These are phyloP conservation scores for Ameiurus melas DNA, from an alignment of 2,113 vertebrate genomes.

Conservation along the genomic window DNA sequence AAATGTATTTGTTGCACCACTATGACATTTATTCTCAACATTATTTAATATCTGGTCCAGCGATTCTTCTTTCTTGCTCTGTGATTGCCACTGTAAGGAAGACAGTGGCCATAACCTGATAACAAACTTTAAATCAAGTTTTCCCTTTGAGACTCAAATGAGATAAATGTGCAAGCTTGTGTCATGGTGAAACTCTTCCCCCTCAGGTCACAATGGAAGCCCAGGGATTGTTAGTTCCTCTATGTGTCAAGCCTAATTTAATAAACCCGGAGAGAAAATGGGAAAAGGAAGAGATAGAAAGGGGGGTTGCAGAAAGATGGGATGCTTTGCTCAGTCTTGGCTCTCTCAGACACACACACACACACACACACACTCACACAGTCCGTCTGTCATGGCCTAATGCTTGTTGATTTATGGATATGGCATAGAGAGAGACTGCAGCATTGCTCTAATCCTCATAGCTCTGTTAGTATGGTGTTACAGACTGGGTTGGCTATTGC, in stretches of 20 bases:
- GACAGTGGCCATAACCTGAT: constrained; percentile 42
- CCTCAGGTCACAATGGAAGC: constrained; percentile 47
- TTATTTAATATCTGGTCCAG: constrained; percentile 20
- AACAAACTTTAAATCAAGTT: constrained; percentile 53
- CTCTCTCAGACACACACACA: constrained; percentile 21
- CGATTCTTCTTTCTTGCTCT: constrained; percentile 8
- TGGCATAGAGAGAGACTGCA: constrained; percentile 47
- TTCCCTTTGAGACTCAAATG: constrained; percentile 48
- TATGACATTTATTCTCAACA: neutral
- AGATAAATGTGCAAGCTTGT: constrained; percentile 45
- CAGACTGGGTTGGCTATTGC: constrained; percentile 25
- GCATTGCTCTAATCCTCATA: constrained; percentile 50
- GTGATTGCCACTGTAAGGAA: constrained; percentile 24
- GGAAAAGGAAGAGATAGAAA: constrained; percentile 9
- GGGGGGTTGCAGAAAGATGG: constrained; percentile 43
- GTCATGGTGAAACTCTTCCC: constrained; percentile 36
- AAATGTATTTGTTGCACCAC: neutral
- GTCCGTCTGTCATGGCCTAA: constrained; percentile 50
- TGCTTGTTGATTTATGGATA: constrained; percentile 58
- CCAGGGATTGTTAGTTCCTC: constrained; percentile 47
- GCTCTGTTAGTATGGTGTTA: constrained; percentile 46
- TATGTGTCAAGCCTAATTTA: constrained; percentile 46
- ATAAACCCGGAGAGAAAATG: constrained; percentile 42
- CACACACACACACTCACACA: constrained; percentile 40
- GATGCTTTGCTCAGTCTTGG: constrained; percentile 31